Evolutionary conservation across 1,140 invertebrate genomes (phyloP).

Genomic region (Magallana ariakensis): DNA sequence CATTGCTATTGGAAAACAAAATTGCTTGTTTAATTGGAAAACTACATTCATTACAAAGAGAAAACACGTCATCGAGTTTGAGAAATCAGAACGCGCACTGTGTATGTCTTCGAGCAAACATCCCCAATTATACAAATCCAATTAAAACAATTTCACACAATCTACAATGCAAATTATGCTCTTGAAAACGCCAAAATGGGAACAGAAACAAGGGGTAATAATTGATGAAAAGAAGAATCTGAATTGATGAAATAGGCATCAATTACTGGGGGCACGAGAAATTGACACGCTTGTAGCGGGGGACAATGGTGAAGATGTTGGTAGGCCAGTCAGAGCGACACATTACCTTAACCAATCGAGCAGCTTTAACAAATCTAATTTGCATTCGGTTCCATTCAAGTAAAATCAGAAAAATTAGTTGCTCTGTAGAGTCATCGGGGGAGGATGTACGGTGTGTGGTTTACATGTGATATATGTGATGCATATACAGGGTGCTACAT

Average conservation of each 20-base stretch:
- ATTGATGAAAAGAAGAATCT: slow-evolving; percentile 17
- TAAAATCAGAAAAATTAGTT: background rate
- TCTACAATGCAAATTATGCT: slow-evolving; percentile 34
- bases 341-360: slow-evolving; percentile 3
- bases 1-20: too few relatives aligned
- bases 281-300: background rate
- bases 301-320: background rate
- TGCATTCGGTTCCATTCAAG: background rate
- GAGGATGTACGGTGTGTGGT: too few relatives aligned
- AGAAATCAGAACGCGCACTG: background rate
- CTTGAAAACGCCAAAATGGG: slow-evolving; percentile 19
- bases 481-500: too few relatives aligned
- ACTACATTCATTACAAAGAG: too few relatives aligned
- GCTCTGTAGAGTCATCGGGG: background rate
- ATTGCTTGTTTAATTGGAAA: too few relatives aligned
- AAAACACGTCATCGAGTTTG: too few relatives aligned
- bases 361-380: background rate
- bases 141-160: slow-evolving; percentile 23
- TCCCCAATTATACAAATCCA: slow-evolving; percentile 8
- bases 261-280: background rate
- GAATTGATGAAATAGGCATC: slow-evolving; percentile 15
- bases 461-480: too few relatives aligned
- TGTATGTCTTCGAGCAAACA: background rate
- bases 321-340: background rate
- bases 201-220: slow-evolving; percentile 18